phyloP scores from a whole-genome alignment of 2,113 vertebrate species.

The Lota lota region DNA sequence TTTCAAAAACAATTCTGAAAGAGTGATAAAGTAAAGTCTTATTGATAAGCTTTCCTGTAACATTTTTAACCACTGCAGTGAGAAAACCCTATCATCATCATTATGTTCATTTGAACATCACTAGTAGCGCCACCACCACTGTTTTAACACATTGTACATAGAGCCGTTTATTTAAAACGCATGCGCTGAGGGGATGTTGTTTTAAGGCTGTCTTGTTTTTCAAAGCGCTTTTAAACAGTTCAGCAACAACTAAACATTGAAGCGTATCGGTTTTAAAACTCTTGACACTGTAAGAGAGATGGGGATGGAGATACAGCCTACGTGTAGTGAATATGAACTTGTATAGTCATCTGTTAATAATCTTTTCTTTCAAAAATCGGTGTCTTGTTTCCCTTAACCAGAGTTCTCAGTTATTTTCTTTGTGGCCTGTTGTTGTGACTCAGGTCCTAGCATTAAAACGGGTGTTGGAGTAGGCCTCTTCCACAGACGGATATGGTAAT shows the following conservation, averaged over 20 bases:
- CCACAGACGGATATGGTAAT: conserved; percentile 18
- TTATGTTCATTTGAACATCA: no score
- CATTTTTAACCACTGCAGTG: conserved; percentile 23
- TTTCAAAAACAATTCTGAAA: conserved; percentile 27
- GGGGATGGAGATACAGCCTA: conserved; percentile 22
- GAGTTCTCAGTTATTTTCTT: conserved; percentile 37
- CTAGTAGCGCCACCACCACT: conserved; percentile 3
- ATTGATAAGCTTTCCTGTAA: conserved; percentile 50
- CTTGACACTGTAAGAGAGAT: conserved; percentile 6
- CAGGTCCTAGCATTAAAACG: conserved; percentile 53
- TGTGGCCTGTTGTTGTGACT: conserved; percentile 43
- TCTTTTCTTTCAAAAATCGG: conserved; percentile 13
- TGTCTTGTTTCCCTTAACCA: conserved; percentile 28
- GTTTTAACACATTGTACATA: neutral
- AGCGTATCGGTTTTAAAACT: conserved; percentile 33
- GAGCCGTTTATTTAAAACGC: neutral
- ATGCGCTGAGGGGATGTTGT: neutral
- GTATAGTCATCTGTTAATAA: conserved; percentile 15
- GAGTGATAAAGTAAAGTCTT: conserved; percentile 31
- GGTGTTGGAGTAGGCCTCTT: conserved; percentile 35
- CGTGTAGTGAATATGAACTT: conserved; percentile 5
- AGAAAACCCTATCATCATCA: neutral
- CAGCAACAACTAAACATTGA: conserved; percentile 18
- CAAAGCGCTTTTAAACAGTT: no score
- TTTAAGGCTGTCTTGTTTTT: no score